Conservation (phyloP, 2,888 invertebrate genomes). For the Epistrophe eligans region DNA sequence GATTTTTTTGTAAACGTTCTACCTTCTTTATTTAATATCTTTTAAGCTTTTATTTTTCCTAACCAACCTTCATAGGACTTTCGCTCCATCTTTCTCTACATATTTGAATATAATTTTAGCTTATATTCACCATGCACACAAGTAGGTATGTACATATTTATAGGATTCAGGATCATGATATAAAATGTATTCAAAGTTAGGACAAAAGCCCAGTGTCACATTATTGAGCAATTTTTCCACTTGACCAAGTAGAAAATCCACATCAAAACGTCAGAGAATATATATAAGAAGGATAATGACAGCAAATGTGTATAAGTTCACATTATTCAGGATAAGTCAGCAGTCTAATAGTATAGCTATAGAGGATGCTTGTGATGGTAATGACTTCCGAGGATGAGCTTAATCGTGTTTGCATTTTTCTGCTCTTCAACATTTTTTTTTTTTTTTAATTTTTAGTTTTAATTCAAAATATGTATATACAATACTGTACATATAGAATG, state of each 20-base stretch:
- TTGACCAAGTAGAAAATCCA: slow-evolving; percentile 52
- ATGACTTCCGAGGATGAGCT: slow-evolving; percentile 24
- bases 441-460: slow-evolving; percentile 1
- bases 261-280: slow-evolving; percentile 19
- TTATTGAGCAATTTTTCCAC: slow-evolving; percentile 50
- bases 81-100: neutral
- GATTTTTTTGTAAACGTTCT: neutral
- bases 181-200: slow-evolving; percentile 8
- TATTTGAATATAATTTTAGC: neutral
- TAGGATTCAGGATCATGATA: neutral
- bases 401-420: slow-evolving; percentile 32
- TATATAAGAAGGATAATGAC: slow-evolving; percentile 26
- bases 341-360: neutral
- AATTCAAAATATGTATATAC: neutral
- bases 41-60: neutral
- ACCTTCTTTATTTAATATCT: no score
- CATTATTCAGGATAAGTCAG: slow-evolving; percentile 28
- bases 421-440: slow-evolving; percentile 7
- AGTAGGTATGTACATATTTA: neutral
- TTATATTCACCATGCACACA: neutral
- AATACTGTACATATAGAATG: no score
- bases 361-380: neutral
- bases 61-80: neutral
- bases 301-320: slow-evolving; percentile 5
- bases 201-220: slow-evolving; percentile 35